These are phyloP conservation scores for Festucalex cinctus DNA, from an alignment of 2,113 vertebrate genomes.

Conservation along the genomic window DNA sequence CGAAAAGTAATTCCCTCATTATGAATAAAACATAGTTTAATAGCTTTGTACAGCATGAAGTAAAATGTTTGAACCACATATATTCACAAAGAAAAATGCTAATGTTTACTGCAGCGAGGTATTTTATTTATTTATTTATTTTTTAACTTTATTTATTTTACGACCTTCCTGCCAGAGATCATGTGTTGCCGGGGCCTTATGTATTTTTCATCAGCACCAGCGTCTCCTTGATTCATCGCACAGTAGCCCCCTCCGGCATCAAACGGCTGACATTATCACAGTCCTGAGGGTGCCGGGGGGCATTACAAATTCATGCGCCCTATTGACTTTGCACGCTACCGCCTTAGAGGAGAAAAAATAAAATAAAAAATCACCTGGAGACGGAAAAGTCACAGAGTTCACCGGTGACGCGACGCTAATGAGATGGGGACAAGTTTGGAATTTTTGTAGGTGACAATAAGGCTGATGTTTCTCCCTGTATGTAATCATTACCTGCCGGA, in stretches of 20 bases:
- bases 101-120: conserved; percentile 15
- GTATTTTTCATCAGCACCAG: conserved; percentile 59
- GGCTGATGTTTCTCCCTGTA: neutral
- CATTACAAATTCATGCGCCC: conserved; percentile 62
- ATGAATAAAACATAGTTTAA: neutral
- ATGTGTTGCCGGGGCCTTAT: conserved; percentile 44
- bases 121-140: neutral
- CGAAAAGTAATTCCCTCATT: conserved; percentile 6
- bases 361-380: conserved; percentile 38
- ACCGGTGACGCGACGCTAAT: conserved; percentile 23
- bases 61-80: neutral
- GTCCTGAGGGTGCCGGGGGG: conserved; percentile 29
- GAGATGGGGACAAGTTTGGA: conserved; percentile 18
- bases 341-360: neutral
- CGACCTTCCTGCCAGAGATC: conserved; percentile 45
- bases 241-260: conserved; percentile 42
- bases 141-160: neutral
- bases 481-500: conserved; percentile 28
- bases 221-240: conserved; percentile 50
- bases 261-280: conserved; percentile 58
- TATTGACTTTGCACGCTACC: conserved; percentile 51
- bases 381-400: conserved; percentile 8
- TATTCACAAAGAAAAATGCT: conserved; percentile 9
- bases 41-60: neutral
- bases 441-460: conserved; percentile 15